These are phyloP conservation scores for Pan paniscus DNA, from an alignment of 2,113 vertebrate genomes.

Conservation along the genomic window DNA sequence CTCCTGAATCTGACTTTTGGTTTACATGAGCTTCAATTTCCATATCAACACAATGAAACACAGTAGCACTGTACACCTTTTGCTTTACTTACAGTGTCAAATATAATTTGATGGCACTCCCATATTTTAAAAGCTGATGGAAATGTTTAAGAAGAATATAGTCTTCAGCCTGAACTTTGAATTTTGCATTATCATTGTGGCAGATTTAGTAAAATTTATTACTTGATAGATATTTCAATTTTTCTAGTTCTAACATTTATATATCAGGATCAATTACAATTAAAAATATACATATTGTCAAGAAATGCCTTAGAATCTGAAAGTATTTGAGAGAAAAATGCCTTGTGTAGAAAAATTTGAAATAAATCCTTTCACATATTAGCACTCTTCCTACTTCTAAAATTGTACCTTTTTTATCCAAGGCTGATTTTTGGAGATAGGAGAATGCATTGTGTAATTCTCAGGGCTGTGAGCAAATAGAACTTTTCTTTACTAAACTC, in stretches of 20 bases:
- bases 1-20: neutral
- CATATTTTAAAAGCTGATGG: neutral
- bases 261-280: neutral
- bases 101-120: neutral
- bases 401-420: neutral
- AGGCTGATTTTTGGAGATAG: neutral
- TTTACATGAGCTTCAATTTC: neutral
- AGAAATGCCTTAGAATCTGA: neutral
- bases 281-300: neutral
- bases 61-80: neutral
- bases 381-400: constrained; percentile 4
- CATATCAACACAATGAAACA: neutral
- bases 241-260: neutral
- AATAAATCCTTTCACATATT: constrained; percentile 20
- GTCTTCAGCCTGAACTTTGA: neutral
- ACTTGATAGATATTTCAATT: neutral
- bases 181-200: neutral
- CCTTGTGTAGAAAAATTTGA: neutral
- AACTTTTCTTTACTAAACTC: constrained; percentile 12
- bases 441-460: neutral
- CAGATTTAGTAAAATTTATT: neutral
- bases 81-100: neutral
- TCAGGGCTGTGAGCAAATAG: constrained; percentile 34
- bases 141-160: neutral
- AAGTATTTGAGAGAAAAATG: constrained; percentile 3